Evolutionary conservation across 2,888 invertebrate genomes (phyloP), one percentile per base, ranked within the genome.

Genomic region (Trilocha varians): DNA sequence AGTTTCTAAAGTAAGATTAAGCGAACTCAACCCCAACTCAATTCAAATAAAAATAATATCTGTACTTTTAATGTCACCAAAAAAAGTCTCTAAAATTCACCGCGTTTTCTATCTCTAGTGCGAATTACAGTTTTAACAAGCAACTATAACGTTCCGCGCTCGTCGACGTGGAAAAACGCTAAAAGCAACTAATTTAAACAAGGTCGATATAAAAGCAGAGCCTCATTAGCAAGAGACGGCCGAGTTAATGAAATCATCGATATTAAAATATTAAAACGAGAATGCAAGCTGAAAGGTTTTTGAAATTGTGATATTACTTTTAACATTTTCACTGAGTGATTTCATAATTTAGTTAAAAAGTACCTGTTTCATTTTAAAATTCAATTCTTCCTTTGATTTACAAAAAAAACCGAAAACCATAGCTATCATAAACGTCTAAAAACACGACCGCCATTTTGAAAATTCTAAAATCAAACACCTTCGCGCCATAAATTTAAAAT

Each of bases 141-240:
- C 25, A 37, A 36, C 38, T 44, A 41, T 41, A 44, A 40, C 18
- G 34, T 16, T 34, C 32, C 13, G 35, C 13, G 13, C 32, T 18
- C 34, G 34, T 35, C 16, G 36, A 16, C n/a, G 17, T 9, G 33
- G n/a, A 16, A 32, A 13, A 41, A 41, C 36, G 33, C 25, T 25
- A 25, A 25, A 16, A n/a, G 34, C 34, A 34, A 9, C 14, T 36
- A 36, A 5, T 11, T 25, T 9, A 25, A 9, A 9, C 11, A 5
- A 25, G 25, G 25, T 3, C 25, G 25, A 11, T 6, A 25, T 25
- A 25, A 25, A 25, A 25, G 25, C 25, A 9, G 25, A 25, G 11
- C 25, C 5, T 3, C 25, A 2, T 25, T 25, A 25, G 3, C 11
- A 9, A 5, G 5, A 9, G 6, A 25, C 25, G 25, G 2, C 4